phyloP scores from a whole-genome alignment of 2,888 invertebrate genomes.

The Leucoptera coffeella region DNA sequence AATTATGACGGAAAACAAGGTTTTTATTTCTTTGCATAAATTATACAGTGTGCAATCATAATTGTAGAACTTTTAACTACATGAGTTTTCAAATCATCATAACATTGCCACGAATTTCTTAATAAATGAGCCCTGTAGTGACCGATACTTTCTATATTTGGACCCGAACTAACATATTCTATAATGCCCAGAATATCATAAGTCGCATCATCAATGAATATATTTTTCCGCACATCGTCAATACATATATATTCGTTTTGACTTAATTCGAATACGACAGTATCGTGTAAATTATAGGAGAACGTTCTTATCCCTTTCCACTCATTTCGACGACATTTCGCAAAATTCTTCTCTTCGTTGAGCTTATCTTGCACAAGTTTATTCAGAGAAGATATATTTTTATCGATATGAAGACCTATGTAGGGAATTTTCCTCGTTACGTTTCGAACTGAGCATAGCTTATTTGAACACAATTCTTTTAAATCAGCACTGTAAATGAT shows the following conservation, averaged over 20 bases:
- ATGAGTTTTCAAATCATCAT: too few species aligned
- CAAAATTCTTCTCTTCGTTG: background rate
- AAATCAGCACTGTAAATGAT: conserved; percentile 1
- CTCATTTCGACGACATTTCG: background rate
- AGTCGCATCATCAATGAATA: too few species aligned
- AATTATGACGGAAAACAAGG: too few species aligned
- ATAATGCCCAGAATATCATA: too few species aligned
- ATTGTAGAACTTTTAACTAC: too few species aligned
- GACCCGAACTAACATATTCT: too few species aligned
- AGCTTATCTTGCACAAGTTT: background rate
- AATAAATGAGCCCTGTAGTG: too few species aligned
- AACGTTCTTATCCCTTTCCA: background rate
- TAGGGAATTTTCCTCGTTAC: background rate
- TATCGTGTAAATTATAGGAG: background rate
- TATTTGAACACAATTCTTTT: background rate
- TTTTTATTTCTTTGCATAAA: too few species aligned
- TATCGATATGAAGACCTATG: background rate
- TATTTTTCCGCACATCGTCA: too few species aligned
- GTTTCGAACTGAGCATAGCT: background rate
- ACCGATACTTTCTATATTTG: too few species aligned
- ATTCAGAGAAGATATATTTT: background rate
- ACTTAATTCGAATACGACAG: background rate
- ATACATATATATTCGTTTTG: conserved; percentile 1
- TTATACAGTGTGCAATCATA: too few species aligned
- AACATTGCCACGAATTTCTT: too few species aligned